Conservation (phyloP, 2,888 invertebrate genomes). For the Luffia ferchaultella region DNA sequence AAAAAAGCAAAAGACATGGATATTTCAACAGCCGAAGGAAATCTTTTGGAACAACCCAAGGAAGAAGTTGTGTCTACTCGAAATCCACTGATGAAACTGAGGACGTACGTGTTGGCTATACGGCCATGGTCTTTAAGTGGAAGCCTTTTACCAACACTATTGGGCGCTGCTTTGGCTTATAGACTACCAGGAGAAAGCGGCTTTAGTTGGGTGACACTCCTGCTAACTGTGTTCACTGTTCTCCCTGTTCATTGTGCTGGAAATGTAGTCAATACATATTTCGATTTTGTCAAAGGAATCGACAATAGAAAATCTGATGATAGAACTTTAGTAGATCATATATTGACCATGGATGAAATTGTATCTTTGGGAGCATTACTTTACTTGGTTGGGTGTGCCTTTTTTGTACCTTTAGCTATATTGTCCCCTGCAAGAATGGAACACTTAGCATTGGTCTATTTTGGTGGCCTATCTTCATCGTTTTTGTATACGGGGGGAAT, state of each 20-base stretch:
- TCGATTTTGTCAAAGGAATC: conserved; percentile 93
- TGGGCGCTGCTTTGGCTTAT: conserved; percentile 90
- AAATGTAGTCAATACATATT: conserved; percentile 96
- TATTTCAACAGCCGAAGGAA: conserved; percentile 42
- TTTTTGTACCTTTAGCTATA: conserved; percentile 78
- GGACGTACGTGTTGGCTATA: conserved; percentile 87
- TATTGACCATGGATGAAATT: conserved; percentile 76
- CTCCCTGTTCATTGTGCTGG: conserved; percentile 95
- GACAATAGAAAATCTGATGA: conserved; percentile 94
- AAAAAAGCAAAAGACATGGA: conserved; percentile 40
- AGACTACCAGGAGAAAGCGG: conserved; percentile 77
- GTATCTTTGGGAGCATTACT: conserved; percentile 89
- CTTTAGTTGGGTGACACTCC: conserved; percentile 80
- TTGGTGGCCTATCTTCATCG: conserved; percentile 93
- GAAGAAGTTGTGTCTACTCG: conserved; percentile 35
- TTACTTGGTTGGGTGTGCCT: conserved; percentile 86
- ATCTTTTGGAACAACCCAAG: conserved; percentile 50
- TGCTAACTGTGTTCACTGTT: conserved; percentile 86
- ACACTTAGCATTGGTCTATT: conserved; percentile 92
- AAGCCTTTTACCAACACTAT: conserved; percentile 87
- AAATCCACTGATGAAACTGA: conserved; percentile 82
- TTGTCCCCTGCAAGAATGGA: conserved; percentile 94
- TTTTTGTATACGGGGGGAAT: conserved; percentile 97
- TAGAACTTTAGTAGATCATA: conserved; percentile 92
- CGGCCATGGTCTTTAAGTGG: conserved; percentile 95